Evolutionary conservation across 23 tunicate genomes (phyloP).

Genomic region (Halocynthia aurantium): DNA sequence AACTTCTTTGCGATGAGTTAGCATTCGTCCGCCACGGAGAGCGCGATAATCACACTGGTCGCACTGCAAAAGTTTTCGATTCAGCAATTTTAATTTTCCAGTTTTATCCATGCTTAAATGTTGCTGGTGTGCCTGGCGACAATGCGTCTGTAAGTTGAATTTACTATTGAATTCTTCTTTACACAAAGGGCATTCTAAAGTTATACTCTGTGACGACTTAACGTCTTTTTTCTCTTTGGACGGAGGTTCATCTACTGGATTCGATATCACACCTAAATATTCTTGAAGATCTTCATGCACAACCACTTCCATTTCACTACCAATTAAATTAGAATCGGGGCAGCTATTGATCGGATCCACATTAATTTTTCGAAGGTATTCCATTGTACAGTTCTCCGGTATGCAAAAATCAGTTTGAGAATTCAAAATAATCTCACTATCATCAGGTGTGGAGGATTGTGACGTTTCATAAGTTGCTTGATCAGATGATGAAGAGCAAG

Average conservation of each 20-base stretch:
- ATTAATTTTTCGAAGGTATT: no score
- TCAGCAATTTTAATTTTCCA: neutral
- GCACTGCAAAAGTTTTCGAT: neutral
- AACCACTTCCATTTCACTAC: neutral
- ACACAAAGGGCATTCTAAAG: neutral
- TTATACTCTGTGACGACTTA: neutral
- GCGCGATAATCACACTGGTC: neutral
- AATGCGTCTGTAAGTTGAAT: neutral
- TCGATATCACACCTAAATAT: neutral
- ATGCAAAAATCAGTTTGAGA: neutral
- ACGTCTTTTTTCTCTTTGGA: neutral
- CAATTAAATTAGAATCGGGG: neutral
- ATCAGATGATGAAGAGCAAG: neutral
- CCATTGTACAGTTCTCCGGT: no score
- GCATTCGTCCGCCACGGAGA: slow-evolving; percentile 1
- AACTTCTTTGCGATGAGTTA: neutral
- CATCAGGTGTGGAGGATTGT: neutral
- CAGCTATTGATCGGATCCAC: no score
- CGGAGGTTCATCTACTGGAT: neutral
- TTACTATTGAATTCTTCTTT: neutral
- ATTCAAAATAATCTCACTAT: neutral
- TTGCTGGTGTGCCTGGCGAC: neutral
- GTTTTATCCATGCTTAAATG: neutral
- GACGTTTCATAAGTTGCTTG: neutral
- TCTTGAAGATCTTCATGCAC: neutral